These are phyloP conservation scores for Staurois parvus DNA, from an alignment of 2,797 vertebrate genomes.

Conservation along the genomic window DNA sequence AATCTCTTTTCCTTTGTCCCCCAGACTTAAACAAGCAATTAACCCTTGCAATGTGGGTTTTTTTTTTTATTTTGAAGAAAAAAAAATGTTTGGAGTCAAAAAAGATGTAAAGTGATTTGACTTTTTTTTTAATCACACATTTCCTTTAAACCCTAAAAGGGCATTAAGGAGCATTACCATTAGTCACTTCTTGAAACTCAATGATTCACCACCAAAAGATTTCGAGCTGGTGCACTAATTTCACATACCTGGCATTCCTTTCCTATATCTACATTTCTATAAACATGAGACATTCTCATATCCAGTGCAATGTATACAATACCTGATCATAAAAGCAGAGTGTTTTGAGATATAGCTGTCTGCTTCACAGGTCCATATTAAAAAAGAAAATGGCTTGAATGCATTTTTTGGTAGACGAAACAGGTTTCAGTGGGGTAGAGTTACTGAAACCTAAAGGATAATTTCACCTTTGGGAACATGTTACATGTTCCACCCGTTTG, in stretches of 20 bases:
- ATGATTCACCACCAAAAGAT: slow-evolving; percentile 14
- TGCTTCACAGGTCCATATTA: slow-evolving; percentile 17
- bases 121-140: slow-evolving; percentile 11
- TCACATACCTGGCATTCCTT: slow-evolving; percentile 39
- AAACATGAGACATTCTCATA: not conserved
- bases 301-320: not conserved
- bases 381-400: not conserved
- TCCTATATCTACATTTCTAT: not conserved
- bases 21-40: too few species aligned
- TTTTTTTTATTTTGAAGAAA: not conserved
- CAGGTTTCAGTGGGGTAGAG: slow-evolving; percentile 10
- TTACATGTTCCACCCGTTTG: too few species aligned
- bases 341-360: slow-evolving; percentile 1
- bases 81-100: not conserved
- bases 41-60: too few species aligned
- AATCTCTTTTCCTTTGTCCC: too few species aligned
- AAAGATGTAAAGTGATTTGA: slow-evolving; percentile 4
- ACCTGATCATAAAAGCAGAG: slow-evolving; percentile 14
- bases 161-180: not conserved
- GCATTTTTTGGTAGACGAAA: slow-evolving; percentile 26
- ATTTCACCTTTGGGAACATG: too few species aligned
- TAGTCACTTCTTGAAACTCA: slow-evolving; percentile 23
- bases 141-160: slow-evolving; percentile 27
- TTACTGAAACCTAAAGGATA: too few species aligned
- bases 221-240: slow-evolving; percentile 29